Conservation (phyloP, 2,888 invertebrate species). For the Apocheima hispidaria region DNA sequence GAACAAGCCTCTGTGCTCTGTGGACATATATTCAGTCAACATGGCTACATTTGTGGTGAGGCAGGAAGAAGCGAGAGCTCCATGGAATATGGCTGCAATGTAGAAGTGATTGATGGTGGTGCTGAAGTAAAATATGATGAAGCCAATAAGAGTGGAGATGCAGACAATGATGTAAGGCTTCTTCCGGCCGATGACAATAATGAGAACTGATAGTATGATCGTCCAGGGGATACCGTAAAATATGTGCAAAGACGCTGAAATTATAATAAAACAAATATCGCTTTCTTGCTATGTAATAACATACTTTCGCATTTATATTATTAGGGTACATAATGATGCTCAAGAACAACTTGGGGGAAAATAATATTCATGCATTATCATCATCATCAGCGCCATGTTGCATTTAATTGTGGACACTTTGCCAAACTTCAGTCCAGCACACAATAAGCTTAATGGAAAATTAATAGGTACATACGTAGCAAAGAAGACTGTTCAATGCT, state of each 20-base stretch:
- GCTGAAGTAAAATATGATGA: slow-evolving; percentile 43
- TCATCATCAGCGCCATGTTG: too few relatives aligned
- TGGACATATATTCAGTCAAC: slow-evolving; percentile 51
- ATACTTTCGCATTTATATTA: too few relatives aligned
- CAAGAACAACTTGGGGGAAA: too few relatives aligned
- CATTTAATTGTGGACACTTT: too few relatives aligned
- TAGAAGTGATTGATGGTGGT: slow-evolving; percentile 44
- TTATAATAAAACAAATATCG: slow-evolving; percentile 23
- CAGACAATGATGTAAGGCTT: slow-evolving; percentile 36
- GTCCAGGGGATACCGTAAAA: slow-evolving; percentile 46
- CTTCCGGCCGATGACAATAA: slow-evolving; percentile 42
- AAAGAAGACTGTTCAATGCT: slow-evolving; percentile 53
- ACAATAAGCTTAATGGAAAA: too few relatives aligned
- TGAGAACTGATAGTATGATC: slow-evolving; percentile 33
- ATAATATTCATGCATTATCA: too few relatives aligned
- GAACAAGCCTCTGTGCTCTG: slow-evolving; percentile 51
- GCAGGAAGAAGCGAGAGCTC: background rate
- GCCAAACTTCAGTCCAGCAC: too few relatives aligned
- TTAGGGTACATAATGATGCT: too few relatives aligned
- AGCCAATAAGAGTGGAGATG: slow-evolving; percentile 33
- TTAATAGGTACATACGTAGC: slow-evolving; percentile 56
- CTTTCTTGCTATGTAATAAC: too few relatives aligned
- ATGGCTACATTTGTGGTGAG: slow-evolving; percentile 32
- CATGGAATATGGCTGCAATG: slow-evolving; percentile 36
- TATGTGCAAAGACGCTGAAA: slow-evolving; percentile 42